These are phyloP conservation scores for Pterocles gutturalis DNA, from an alignment of 2,113 vertebrate species.

Conservation along the genomic window DNA sequence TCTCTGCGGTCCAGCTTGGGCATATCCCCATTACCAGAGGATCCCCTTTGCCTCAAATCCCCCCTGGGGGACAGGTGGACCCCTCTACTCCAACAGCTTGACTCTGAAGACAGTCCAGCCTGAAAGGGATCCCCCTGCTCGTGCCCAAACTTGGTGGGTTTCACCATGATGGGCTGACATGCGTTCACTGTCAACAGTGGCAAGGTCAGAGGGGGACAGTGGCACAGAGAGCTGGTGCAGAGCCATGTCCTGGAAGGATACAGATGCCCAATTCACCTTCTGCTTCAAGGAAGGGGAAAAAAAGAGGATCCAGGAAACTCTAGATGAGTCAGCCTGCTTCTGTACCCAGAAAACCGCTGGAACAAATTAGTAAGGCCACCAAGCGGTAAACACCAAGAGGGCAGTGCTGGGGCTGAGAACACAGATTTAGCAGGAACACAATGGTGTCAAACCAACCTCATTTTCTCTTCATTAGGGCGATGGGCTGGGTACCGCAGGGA, in stretches of 20 bases:
- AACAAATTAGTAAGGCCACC: constrained; percentile 40
- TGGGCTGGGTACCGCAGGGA: neutral
- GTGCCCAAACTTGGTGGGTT: neutral
- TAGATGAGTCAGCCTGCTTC: neutral
- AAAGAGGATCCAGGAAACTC: neutral
- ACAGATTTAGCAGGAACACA: neutral
- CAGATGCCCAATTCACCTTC: neutral
- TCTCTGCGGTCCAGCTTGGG: neutral
- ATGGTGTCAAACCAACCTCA: neutral
- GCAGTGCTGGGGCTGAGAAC: neutral
- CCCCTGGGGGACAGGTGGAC: neutral
- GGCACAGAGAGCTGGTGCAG: neutral
- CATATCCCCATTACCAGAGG: neutral
- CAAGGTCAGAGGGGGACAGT: neutral
- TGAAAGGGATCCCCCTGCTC: neutral
- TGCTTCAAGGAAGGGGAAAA: neutral
- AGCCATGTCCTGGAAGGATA: neutral
- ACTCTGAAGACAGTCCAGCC: neutral
- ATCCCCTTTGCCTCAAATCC: neutral
- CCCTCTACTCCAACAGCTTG: neutral
- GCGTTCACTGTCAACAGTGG: rapidly evolving
- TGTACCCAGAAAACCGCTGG: neutral
- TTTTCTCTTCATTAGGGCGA: neutral
- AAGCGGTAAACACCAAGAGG: neutral
- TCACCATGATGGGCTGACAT: rapidly evolving